phyloP scores from a whole-genome alignment of 2,113 vertebrate species.

The Pogonocichla stellata region DNA sequence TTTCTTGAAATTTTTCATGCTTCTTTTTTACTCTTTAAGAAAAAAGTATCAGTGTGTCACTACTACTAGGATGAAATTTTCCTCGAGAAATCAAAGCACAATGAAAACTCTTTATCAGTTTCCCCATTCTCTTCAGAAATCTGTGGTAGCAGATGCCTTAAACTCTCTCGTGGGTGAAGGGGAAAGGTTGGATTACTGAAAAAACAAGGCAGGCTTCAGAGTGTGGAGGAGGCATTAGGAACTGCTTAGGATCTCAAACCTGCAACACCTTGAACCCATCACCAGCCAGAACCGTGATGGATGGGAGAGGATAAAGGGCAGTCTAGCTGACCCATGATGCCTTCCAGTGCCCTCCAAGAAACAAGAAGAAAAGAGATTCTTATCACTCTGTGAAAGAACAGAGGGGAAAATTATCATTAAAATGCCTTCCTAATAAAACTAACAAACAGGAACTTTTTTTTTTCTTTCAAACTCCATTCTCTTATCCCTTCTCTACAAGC shows the following conservation, averaged over 20 bases:
- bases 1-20: neutral
- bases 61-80: neutral
- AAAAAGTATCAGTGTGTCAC: neutral
- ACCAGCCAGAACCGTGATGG: slow-evolving; percentile 64
- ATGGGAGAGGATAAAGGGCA: slow-evolving; percentile 68
- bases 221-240: slow-evolving; percentile 60
- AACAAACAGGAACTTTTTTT: slow-evolving; percentile 57
- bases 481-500: slow-evolving; percentile 38
- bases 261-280: slow-evolving; percentile 71
- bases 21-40: neutral
- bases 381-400: slow-evolving; percentile 61
- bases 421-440: slow-evolving; percentile 67
- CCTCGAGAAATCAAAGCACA: slow-evolving; percentile 36
- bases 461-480: slow-evolving; percentile 33
- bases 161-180: slow-evolving; percentile 53
- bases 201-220: slow-evolving; percentile 66
- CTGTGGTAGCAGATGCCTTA: slow-evolving; percentile 63
- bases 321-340: slow-evolving; percentile 60
- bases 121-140: neutral
- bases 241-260: slow-evolving; percentile 67
- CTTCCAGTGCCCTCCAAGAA: slow-evolving; percentile 63
- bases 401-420: slow-evolving; percentile 64
- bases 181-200: slow-evolving; percentile 68
- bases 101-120: slow-evolving; percentile 5
- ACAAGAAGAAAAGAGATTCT: slow-evolving; percentile 68